Conservation (phyloP, 2,888 invertebrate species). For the Drosophila diplacantha region DNA sequence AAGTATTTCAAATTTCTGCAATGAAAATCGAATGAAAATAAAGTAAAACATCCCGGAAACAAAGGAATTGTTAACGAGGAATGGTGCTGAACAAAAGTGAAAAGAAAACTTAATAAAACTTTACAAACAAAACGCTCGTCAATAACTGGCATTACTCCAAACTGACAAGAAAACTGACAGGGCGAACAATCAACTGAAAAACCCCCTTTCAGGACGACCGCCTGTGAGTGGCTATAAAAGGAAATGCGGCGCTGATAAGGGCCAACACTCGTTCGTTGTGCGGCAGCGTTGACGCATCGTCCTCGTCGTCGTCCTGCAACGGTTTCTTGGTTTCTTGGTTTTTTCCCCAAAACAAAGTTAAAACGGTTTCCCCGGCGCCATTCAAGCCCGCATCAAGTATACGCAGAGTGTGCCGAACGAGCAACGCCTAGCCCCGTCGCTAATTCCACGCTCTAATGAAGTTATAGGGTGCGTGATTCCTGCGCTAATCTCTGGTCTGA, state of each 20-base stretch:
- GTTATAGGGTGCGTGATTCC: conserved; percentile 53
- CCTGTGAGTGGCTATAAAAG: conserved; percentile 73
- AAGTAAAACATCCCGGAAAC: neutral
- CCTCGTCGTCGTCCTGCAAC: conserved; percentile 47
- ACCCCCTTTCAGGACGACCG: conserved; percentile 21
- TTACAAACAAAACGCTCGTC: neutral
- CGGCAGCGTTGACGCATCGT: conserved; percentile 68
- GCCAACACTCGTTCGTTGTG: conserved; percentile 74
- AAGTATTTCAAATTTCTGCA: conserved; percentile 20
- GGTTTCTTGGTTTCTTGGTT: conserved; percentile 44
- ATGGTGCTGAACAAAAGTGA: neutral
- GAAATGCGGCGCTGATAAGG: conserved; percentile 74
- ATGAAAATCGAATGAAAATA: conserved; percentile 1
- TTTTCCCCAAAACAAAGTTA: conserved; percentile 1
- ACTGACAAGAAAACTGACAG: neutral
- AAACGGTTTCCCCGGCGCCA: conserved; percentile 30
- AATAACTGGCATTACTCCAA: neutral
- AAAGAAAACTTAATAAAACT: neutral
- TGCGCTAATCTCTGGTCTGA: conserved; percentile 47
- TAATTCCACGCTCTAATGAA: conserved; percentile 57
- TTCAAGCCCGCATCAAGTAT: conserved; percentile 38
- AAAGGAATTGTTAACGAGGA: neutral
- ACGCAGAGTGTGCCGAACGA: conserved; percentile 26
- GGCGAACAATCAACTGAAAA: conserved; percentile 8
- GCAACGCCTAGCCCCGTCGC: conserved; percentile 31